Evolutionary conservation across 2,888 invertebrate species (phyloP).

Genomic region (Mythimna impura): DNA sequence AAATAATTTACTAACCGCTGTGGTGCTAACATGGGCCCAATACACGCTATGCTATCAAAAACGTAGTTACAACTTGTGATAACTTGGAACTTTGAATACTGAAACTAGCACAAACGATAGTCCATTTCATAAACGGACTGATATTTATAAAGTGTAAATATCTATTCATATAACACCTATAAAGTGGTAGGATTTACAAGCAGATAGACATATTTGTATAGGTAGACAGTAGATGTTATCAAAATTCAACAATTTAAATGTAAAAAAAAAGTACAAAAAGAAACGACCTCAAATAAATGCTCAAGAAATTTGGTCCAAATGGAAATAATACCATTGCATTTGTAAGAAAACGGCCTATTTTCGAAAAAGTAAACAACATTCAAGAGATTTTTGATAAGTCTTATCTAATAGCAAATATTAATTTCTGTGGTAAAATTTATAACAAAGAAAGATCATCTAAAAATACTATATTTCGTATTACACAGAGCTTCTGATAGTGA

Average conservation of each 20-base stretch:
- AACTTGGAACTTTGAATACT: conserved; percentile 66
- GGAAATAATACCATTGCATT: conserved; percentile 67
- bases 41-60: conserved; percentile 66
- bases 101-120: conserved; percentile 55
- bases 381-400: conserved; percentile 73
- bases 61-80: conserved; percentile 50
- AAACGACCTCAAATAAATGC: conserved; percentile 70
- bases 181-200: conserved; percentile 74
- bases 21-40: conserved; percentile 66
- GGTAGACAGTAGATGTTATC: conserved; percentile 69
- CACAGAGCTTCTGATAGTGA: conserved; percentile 72
- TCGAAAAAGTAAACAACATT: conserved; percentile 55
- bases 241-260: conserved; percentile 76
- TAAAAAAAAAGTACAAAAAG: conserved; percentile 73
- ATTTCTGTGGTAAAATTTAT: conserved; percentile 80
- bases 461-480: conserved; percentile 84
- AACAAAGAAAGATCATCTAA: conserved; percentile 89
- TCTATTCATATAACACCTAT: conserved; percentile 78
- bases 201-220: conserved; percentile 74
- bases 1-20: conserved; percentile 60
- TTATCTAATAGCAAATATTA: conserved; percentile 81
- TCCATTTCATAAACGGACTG: conserved; percentile 61
- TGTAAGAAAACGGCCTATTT: conserved; percentile 54
- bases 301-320: conserved; percentile 81
- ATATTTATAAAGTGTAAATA: conserved; percentile 67